Base-by-base conservation (phyloP, 2,113 vertebrate species). In the Gambusia affinis region DNA sequence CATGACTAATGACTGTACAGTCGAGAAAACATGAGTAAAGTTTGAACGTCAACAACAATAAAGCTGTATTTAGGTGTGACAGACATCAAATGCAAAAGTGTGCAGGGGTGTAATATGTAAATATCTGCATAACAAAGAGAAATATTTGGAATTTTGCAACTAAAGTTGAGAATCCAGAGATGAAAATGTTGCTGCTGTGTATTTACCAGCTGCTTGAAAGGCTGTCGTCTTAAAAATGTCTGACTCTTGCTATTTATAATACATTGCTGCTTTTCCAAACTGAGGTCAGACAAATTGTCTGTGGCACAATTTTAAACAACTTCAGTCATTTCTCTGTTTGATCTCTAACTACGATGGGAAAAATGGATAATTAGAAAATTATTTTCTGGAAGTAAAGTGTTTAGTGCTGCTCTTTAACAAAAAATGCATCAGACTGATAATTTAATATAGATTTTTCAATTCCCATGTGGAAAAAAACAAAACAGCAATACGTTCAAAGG, bases 1-100 rank as follows among this genome's bases (percentile, higher is more conserved):
- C 87, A 85, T 94, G 92, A 95, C 89, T 93, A 93, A 94, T 94
- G 88, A 88, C 91, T 88, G 88, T 93, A 93, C 87, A 84, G 74
- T 65, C 3, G 30, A 82, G 80, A 88, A 93, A 89, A 90, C 86
- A 87, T 60, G 81, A 80, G 85, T 80, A 64, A 82, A 85, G 92
- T 78, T 88, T 89, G 64, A 92, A 91, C 67, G 57, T 84, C 87
- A 91, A 93, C 77, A 93, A 88, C 78, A 89, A 86, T 71, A 85
- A 77, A 75, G 75, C 82, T 65, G 73, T 83, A 86, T 74, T 80
- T 86, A 29, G 84, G 70, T 61, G 30, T 39, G 51, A 80, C 80
- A 85, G 74, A 81, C 72, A 88, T 81, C 37, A 84, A 80, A 87
- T 73, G 37, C 73, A 78, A 72, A 33, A 37, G 42, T 69, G 57